Evolutionary conservation across 2,113 vertebrate species (phyloP).

Genomic region (Zapus hudsonius): DNA sequence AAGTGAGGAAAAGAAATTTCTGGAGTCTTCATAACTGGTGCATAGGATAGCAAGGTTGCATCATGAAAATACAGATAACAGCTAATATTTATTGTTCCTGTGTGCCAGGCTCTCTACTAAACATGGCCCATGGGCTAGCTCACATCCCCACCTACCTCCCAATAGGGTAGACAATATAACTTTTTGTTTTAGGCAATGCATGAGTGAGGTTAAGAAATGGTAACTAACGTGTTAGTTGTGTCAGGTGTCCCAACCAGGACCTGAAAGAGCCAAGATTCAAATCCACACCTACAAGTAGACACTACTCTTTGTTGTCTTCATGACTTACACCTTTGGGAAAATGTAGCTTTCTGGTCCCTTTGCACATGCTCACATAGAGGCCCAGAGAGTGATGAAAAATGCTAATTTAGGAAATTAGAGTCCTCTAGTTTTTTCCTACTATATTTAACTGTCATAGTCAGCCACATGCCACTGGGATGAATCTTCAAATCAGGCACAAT

Average conservation of each 20-base stretch:
- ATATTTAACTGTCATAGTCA: too few species aligned
- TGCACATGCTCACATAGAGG: neutral
- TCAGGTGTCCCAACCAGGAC: neutral
- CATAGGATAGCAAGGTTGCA: neutral
- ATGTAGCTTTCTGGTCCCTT: neutral
- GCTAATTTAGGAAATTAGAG: neutral
- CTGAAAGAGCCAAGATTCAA: neutral
- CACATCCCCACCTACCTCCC: neutral
- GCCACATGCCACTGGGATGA: too few species aligned
- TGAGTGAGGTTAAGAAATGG: neutral
- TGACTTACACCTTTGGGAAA: neutral
- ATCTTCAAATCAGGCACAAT: too few species aligned
- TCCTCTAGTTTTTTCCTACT: neutral
- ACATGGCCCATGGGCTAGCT: neutral
- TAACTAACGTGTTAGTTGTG: neutral
- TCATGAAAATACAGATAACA: neutral
- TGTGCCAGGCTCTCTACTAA: neutral
- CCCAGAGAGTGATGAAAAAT: accelerated
- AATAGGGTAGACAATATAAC: neutral
- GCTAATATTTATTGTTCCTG: neutral
- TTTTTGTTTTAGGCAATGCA: neutral
- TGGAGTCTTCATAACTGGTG: neutral
- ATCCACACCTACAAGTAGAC: neutral
- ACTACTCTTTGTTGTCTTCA: neutral
- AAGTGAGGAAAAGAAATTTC: neutral